Conservation (phyloP, 2,797 vertebrate species). For the Poeciliopsis presidionis region DNA sequence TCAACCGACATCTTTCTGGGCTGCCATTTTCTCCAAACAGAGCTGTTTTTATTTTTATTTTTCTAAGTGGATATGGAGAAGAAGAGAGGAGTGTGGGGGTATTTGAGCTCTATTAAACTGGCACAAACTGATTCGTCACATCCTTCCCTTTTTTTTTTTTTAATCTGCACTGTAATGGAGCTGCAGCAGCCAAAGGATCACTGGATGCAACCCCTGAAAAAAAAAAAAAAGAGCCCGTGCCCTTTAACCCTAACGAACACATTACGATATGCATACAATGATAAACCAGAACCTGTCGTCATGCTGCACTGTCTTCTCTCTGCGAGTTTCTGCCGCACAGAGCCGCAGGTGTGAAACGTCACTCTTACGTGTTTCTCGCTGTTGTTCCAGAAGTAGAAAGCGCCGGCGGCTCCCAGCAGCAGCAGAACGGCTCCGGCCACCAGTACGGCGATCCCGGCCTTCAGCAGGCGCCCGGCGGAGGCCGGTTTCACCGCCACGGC, state of each 20-base stretch:
- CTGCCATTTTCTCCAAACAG: neutral
- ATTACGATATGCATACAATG: neutral
- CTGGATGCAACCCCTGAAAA: neutral
- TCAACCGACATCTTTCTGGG: neutral
- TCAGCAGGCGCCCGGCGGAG: conserved; percentile 83
- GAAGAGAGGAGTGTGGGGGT: neutral
- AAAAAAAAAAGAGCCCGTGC: neutral
- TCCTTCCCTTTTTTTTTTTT: neutral
- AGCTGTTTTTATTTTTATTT: neutral
- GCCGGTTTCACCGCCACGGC: conserved; percentile 80
- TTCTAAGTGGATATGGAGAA: neutral
- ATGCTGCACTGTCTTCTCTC: no score
- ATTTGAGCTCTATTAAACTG: neutral
- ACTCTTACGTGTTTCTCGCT: conserved; percentile 87
- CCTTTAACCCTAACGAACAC: neutral
- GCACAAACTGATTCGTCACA: neutral
- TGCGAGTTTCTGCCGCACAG: neutral
- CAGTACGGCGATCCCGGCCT: conserved; percentile 86
- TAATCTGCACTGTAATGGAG: neutral
- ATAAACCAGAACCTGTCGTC: neutral
- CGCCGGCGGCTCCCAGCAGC: conserved; percentile 88
- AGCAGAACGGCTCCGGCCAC: conserved; percentile 85
- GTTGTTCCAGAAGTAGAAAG: conserved; percentile 94
- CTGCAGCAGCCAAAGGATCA: neutral
- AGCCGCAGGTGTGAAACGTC: neutral